These are phyloP conservation scores for Philereme transversata DNA, from an alignment of 2,888 invertebrate species.

Conservation along the genomic window DNA sequence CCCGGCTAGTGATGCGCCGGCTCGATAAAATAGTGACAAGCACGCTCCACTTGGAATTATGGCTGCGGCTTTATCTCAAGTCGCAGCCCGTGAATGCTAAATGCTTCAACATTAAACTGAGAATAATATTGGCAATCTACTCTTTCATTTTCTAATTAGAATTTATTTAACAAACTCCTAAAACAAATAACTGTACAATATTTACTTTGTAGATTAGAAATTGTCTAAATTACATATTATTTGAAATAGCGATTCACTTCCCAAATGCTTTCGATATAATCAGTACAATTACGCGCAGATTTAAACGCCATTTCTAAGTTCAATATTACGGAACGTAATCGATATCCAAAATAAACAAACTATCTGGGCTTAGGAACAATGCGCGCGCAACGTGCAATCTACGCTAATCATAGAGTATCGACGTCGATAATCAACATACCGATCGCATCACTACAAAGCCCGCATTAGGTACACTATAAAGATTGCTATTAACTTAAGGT, in stretches of 20 bases:
- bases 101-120: conserved; percentile 14
- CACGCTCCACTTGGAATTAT: conserved; percentile 52
- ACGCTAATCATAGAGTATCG: conserved; percentile 64
- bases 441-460: conserved; percentile 70
- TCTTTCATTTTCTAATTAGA: conserved; percentile 4
- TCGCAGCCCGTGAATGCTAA: conserved; percentile 15
- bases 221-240: conserved; percentile 12
- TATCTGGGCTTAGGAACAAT: conserved; percentile 42
- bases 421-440: conserved; percentile 57
- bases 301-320: conserved; percentile 15
- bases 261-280: conserved; percentile 16
- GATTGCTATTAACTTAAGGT: conserved; percentile 81
- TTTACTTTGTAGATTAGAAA: conserved; percentile 2
- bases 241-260: conserved; percentile 5
- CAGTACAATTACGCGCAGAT: conserved; percentile 9
- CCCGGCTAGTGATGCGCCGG: conserved; percentile 79
- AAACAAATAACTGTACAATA: neutral
- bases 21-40: conserved; percentile 74
- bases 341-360: conserved; percentile 35
- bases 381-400: conserved; percentile 50
- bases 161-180: neutral
- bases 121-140: conserved; percentile 14
- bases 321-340: conserved; percentile 34
- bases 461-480: conserved; percentile 71
- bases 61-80: conserved; percentile 26